Percentiles rank a stretch among this genome's conserved stretches.
Evolutionary conservation across 23 tunicate genomes (phyloP).

Genomic region (Corella eumyota): DNA sequence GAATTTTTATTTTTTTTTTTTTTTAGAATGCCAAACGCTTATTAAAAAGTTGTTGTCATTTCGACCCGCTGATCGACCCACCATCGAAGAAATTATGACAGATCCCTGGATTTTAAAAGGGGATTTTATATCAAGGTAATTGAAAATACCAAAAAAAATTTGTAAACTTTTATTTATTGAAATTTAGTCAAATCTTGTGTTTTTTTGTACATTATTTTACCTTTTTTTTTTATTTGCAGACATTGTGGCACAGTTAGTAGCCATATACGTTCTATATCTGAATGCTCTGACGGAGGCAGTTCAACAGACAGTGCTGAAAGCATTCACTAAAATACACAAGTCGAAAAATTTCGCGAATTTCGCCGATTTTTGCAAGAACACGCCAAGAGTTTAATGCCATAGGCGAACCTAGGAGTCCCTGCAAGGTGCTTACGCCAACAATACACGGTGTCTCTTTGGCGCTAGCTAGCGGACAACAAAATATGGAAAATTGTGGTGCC

Average conservation of each 20-base stretch:
- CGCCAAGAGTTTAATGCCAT: too few species aligned
- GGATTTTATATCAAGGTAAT: slow-evolving; percentile 87
- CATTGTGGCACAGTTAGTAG: slow-evolving; percentile 69
- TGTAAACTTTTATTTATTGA: background rate
- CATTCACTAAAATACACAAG: slow-evolving; percentile 2
- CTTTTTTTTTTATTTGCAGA: slow-evolving; percentile 16
- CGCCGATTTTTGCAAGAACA: too few species aligned
- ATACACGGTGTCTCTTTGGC: too few species aligned
- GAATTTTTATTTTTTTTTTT: slow-evolving; percentile 3
- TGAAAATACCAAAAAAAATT: background rate
- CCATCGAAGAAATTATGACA: slow-evolving; percentile 79
- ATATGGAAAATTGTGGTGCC: too few species aligned
- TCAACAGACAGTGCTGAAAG: slow-evolving; percentile 77
- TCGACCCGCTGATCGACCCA: slow-evolving; percentile 81
- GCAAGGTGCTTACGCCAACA: too few species aligned
- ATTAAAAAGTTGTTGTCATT: slow-evolving; percentile 44
- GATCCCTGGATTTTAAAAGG: slow-evolving; percentile 89
- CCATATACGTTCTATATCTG: slow-evolving; percentile 79
- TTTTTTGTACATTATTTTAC: background rate
- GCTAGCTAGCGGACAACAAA: too few species aligned
- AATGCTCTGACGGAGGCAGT: slow-evolving; percentile 81
- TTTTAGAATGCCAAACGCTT: slow-evolving; percentile 74
- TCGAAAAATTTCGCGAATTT: too few species aligned
- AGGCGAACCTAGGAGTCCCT: too few species aligned
- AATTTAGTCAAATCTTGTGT: background rate